These are phyloP conservation scores for Neodon shergylaensis DNA, from an alignment of 2,113 vertebrate genomes.

Conservation along the genomic window DNA sequence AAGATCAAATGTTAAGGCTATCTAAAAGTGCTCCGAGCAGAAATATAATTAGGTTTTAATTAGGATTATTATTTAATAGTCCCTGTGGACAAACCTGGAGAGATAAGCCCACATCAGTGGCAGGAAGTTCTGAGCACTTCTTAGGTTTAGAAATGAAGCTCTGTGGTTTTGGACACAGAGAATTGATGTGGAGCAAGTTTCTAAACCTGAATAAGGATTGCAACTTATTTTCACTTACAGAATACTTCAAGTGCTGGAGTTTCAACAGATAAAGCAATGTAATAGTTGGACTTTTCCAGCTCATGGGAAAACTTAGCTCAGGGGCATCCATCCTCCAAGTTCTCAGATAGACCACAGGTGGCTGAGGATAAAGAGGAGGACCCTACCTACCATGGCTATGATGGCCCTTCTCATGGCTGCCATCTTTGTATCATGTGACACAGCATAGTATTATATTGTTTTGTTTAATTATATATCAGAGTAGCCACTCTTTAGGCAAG, in stretches of 20 bases:
- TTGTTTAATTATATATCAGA: not conserved
- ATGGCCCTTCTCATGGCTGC: not conserved
- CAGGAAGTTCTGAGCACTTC: slow-evolving; percentile 80
- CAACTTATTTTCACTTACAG: slow-evolving; percentile 71
- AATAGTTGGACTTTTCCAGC: not conserved
- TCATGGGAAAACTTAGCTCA: not conserved
- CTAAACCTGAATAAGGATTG: slow-evolving; percentile 63
- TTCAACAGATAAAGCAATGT: slow-evolving; percentile 39
- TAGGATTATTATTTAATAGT: slow-evolving; percentile 81
- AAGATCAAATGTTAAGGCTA: slow-evolving; percentile 84
- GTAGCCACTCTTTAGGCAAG: not conserved
- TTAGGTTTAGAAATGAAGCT: slow-evolving; percentile 70
- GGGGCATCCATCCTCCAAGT: not conserved
- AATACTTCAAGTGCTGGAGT: not conserved
- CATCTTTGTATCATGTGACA: not conserved
- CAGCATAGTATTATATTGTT: not conserved
- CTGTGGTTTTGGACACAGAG: slow-evolving; percentile 73
- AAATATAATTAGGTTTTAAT: slow-evolving; percentile 85
- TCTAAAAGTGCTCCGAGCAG: slow-evolving; percentile 83
- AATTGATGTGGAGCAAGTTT: slow-evolving; percentile 67
- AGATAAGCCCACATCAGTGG: slow-evolving; percentile 82
- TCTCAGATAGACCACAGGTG: not conserved
- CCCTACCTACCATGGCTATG: not conserved
- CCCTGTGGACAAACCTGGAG: slow-evolving; percentile 69
- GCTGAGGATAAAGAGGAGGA: not conserved